Conservation (phyloP, 2,113 vertebrate genomes). For the human (Homo sapiens) region DNA sequence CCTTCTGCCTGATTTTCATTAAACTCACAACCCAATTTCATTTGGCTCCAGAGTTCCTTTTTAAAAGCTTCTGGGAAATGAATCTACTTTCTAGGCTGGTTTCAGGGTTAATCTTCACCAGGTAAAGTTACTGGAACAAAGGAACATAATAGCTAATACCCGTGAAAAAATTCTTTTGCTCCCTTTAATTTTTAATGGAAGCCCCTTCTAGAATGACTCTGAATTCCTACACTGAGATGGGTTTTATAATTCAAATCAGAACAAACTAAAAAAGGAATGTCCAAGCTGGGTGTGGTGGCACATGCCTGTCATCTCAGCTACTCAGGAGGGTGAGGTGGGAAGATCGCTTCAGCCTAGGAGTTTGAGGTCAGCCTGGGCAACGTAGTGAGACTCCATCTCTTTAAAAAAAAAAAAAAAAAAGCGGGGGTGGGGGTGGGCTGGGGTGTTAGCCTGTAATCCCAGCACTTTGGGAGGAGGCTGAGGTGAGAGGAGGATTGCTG, state of each 20-base stretch:
- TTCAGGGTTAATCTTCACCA: constrained; percentile 53
- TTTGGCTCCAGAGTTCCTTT: constrained; percentile 53
- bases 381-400: not conserved
- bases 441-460: too few relatives aligned
- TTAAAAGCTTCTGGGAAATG: constrained; percentile 69
- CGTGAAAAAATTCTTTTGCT: not conserved
- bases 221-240: not conserved
- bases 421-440: too few relatives aligned
- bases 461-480: too few relatives aligned
- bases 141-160: constrained; percentile 40
- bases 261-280: not conserved
- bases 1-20: constrained; percentile 49
- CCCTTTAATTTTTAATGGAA: not conserved
- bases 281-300: not conserved
- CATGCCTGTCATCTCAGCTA: not conserved
- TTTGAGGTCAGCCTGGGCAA: not conserved
- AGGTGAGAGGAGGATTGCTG: too few relatives aligned
- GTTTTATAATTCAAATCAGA: not conserved
- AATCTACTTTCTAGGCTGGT: constrained; percentile 38
- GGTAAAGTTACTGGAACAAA: constrained; percentile 65
- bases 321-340: not conserved
- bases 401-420: too few relatives aligned
- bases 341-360: not conserved
- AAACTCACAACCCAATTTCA: constrained; percentile 49
- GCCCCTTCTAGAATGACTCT: not conserved